Evolutionary conservation across 1,140 invertebrate genomes (phyloP), one percentile per base, ranked within the genome.

Genomic region (Penaeus vannamei): DNA sequence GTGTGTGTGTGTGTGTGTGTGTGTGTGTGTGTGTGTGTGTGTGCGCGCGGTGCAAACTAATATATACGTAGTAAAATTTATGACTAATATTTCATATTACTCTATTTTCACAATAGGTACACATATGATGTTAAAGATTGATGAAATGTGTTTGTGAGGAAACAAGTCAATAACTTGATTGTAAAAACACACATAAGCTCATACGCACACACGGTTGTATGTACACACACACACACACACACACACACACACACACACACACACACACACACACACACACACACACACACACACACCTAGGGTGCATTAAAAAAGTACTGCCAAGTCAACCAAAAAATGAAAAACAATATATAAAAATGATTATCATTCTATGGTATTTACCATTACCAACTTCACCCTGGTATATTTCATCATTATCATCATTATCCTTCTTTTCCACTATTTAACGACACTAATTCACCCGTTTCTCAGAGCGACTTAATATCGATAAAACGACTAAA

Each of bases 251-350:
- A 80, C 29, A 80, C 29, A 80, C 29, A 80, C 29, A 80, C 29
- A 80, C 29, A 80, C 29, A 80, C 29, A 81, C 42, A 81, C 42
- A 81, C 42, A 81, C 42, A 81, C 42, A 81, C 79, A 81, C 79
- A 81, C 79, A 81, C 46, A 81, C 79, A 81, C 79, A 81, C 36
- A 53, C 46, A 29, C 7, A 81, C 42, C 1, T 42, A n/a, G 20
- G 19, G 20, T 79, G n/a, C 29, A 29, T 79, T 12, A 80, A 5
- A 20, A 42, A 22, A 14, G 36, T 20, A 80, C 2, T 46, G n/a
- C 42, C 77, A n/a, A n/a, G 46, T 10, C 23, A 80, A 36, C 76
- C 20, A 20, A 32, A 79, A 79, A 79, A 29, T n/a, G 36, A n/a
- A 79, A 20, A 4, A n/a, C 2, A 5, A 29, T 79, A 46, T 80